Base-by-base conservation (phyloP, 2,797 vertebrate genomes). In the Triplophysa bombifrons region DNA sequence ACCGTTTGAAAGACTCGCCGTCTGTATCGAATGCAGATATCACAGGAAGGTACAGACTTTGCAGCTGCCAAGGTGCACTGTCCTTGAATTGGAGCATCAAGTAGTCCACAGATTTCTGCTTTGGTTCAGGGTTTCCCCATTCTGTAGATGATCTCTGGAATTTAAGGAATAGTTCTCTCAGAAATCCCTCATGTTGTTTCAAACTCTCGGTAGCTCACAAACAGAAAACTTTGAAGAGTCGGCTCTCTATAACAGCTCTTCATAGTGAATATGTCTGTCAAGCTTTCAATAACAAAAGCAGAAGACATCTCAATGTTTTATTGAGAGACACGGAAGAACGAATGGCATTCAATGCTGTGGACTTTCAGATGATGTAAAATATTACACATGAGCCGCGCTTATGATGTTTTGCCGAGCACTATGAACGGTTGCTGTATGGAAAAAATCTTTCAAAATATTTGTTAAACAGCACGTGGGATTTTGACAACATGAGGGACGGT, bases 101-200 rank as follows among this genome's bases (percentile, higher is more conserved):
- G 61, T 10, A 67, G 48, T n/a, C 7, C 14, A 22, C 25, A 61
- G 56, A 67, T 17, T 67, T 46, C 11, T 19, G 20, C 51, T 68
- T 48, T 38, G 25, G 44, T 70, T 51, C 55, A 78, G 66, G 55
- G 55, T 69, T 61, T 70, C 41, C 14, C 17, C 3, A 3, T 70
- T 78, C n/a, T 19, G 19, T 34, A 50, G 13, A 67, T 38, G 61
- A 51, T 4, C 3, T 61, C 44, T 61, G 1, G 1, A 51, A 25
- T 41, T 76, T 8, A 68, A 76, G 41, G 48, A 50, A 75, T 67
- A 48, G 22, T 58, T 68, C 4, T 46, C 12, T 22, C 4, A 1
- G 44, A 46, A n/a, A 46, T 46, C 11, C 34, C 63, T 55, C 20
- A n/a, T 46, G 34, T 6, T 76, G 20, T 22, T 25, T 27, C 44